Evolutionary conservation across 2,113 vertebrate species (phyloP).

Genomic region (Dipodomys stephensi): DNA sequence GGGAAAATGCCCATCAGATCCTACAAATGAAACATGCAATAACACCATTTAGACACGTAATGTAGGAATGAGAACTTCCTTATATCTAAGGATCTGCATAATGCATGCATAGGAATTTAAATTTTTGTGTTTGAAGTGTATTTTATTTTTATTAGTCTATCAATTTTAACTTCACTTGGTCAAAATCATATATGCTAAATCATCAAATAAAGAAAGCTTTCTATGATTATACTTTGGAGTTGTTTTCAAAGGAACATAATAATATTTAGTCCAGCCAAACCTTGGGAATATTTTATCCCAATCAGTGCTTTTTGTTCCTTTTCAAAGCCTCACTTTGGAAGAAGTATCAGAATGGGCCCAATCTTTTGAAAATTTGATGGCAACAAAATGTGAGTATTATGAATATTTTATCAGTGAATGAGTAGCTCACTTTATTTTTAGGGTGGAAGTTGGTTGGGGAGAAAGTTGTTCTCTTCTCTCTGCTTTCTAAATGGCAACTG

Average conservation of each 20-base stretch:
- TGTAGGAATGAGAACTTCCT: too few relatives aligned
- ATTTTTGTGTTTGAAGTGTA: too few relatives aligned
- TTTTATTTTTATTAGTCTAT: too few relatives aligned
- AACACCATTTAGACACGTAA: too few relatives aligned
- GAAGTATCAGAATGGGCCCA: slow-evolving; percentile 83
- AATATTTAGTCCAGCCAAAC: background rate
- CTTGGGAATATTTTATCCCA: background rate
- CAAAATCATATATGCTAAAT: too few relatives aligned
- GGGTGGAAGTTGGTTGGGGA: too few relatives aligned
- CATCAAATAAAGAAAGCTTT: background rate
- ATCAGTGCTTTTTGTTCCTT: slow-evolving; percentile 56
- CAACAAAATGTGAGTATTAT: slow-evolving; percentile 83
- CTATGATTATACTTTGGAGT: background rate
- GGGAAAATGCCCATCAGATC: too few relatives aligned
- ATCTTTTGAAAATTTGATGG: slow-evolving; percentile 84
- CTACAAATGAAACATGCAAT: too few relatives aligned
- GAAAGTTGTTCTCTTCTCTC: background rate
- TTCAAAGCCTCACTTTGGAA: slow-evolving; percentile 79
- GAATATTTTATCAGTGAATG: background rate
- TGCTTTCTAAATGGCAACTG: background rate
- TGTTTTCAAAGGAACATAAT: background rate
- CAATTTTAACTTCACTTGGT: too few relatives aligned
- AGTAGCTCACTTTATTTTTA: background rate
- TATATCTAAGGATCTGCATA: too few relatives aligned
- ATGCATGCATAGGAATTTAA: too few relatives aligned